phyloP scores from a whole-genome alignment of 2,888 invertebrate genomes.

The Drosophila conformis region DNA sequence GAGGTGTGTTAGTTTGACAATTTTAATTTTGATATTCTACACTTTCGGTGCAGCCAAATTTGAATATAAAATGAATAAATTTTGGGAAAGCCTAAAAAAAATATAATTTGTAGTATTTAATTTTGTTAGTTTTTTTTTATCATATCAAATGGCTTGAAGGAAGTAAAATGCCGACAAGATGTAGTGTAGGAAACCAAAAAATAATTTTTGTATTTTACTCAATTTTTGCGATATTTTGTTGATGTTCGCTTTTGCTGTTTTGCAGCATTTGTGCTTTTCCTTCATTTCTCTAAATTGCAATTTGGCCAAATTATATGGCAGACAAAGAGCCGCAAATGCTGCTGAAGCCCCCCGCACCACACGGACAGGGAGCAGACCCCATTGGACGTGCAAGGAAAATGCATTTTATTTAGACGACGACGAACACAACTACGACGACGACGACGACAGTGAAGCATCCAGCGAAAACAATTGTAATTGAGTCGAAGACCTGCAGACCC shows the following conservation, averaged over 20 bases:
- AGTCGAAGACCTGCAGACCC: conserved; percentile 18
- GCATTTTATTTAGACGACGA: conserved; percentile 69
- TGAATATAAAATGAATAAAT: not conserved
- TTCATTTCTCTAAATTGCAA: conserved; percentile 80
- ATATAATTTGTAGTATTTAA: not conserved
- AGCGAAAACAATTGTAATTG: conserved; percentile 26
- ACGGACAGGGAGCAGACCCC: conserved; percentile 20
- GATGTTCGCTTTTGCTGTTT: conserved; percentile 44
- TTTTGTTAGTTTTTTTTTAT: not conserved
- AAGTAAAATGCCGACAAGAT: conserved; percentile 1
- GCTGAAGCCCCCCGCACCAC: conserved; percentile 29
- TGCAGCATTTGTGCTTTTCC: conserved; percentile 60
- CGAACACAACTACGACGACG: conserved; percentile 21
- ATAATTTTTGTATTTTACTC: conserved; percentile 56
- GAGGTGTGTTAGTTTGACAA: not conserved
- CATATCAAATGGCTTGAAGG: not conserved
- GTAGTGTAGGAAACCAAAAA: conserved; percentile 32
- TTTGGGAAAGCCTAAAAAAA: not conserved
- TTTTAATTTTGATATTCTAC: not conserved
- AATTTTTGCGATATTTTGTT: conserved; percentile 42
- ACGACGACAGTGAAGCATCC: conserved; percentile 27
- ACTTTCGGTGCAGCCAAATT: not conserved
- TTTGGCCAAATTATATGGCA: conserved; percentile 78
- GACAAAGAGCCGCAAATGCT: conserved; percentile 69
- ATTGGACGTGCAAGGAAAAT: conserved; percentile 68